phyloP scores from a whole-genome alignment of 2,888 invertebrate genomes.

The Pammene fasciana region DNA sequence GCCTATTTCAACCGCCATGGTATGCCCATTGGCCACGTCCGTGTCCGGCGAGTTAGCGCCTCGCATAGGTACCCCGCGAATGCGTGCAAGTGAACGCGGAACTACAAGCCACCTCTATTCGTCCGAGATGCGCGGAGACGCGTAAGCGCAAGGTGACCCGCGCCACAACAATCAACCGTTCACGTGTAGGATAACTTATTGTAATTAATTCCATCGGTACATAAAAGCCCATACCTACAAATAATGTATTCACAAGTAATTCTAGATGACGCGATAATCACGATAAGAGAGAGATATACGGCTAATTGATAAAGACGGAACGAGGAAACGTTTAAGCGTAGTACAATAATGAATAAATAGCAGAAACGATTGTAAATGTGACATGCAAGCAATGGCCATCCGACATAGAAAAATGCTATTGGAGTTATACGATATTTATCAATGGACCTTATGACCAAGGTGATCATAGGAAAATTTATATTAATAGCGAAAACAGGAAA shows the following conservation, averaged over 20 bases:
- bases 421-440: constrained; percentile 4
- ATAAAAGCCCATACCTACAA: constrained; percentile 16
- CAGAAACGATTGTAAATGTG: constrained; percentile 20
- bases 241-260: constrained; percentile 25
- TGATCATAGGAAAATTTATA: constrained; percentile 6
- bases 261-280: constrained; percentile 28
- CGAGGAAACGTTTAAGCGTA: constrained; percentile 36
- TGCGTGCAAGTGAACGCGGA: constrained; percentile 65
- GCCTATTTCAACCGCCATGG: neutral
- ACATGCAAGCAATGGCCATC: constrained; percentile 28
- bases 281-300: constrained; percentile 29
- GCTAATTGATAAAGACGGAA: constrained; percentile 36
- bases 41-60: constrained; percentile 32
- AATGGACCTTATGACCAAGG: neutral
- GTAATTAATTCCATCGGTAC: constrained; percentile 26
- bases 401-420: constrained; percentile 21
- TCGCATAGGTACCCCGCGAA: constrained; percentile 48
- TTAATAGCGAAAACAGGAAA: constrained; percentile 18
- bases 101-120: constrained; percentile 73
- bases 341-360: constrained; percentile 25
- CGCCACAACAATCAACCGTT: constrained; percentile 40
- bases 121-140: constrained; percentile 75
- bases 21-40: neutral
- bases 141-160: constrained; percentile 80
- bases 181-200: constrained; percentile 29